These are phyloP conservation scores for Tinea pellionella DNA, from an alignment of 2,888 invertebrate species.

Conservation along the genomic window DNA sequence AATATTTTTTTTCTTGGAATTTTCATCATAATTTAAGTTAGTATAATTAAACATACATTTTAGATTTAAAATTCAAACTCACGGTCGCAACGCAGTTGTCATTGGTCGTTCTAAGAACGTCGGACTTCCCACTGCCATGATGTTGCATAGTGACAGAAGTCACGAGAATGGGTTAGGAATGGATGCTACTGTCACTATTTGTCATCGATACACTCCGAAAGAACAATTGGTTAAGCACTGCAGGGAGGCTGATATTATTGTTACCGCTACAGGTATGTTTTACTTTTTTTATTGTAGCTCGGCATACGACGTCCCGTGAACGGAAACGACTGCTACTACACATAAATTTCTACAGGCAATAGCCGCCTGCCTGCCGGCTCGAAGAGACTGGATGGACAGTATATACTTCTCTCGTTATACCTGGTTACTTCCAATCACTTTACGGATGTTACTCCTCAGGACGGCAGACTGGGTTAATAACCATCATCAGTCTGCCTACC, in stretches of 20 bases:
- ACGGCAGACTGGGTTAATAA: no score
- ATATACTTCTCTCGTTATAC: no score
- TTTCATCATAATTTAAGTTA: not conserved
- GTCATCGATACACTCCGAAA: constrained; percentile 87
- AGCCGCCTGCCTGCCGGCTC: no score
- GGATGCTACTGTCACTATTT: constrained; percentile 91
- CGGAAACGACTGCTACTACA: no score
- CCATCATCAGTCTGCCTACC: no score
- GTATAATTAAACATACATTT: not conserved
- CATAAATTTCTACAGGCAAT: no score
- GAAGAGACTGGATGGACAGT: no score
- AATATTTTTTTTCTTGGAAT: not conserved
- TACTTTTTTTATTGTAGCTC: no score
- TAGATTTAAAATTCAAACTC: constrained; percentile 75
- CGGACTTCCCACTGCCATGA: constrained; percentile 88
- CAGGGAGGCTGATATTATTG: constrained; percentile 80
- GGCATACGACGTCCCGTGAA: no score
- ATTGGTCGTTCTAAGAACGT: constrained; percentile 93
- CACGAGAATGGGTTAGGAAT: constrained; percentile 76
- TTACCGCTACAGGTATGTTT: constrained; percentile 75
- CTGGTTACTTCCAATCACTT: no score
- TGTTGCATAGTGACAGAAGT: constrained; percentile 80
- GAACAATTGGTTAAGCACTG: constrained; percentile 78
- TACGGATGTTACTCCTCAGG: no score
- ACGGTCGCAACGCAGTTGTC: constrained; percentile 89